Conservation (phyloP, 2,113 vertebrate genomes). For the Indicator indicator region DNA sequence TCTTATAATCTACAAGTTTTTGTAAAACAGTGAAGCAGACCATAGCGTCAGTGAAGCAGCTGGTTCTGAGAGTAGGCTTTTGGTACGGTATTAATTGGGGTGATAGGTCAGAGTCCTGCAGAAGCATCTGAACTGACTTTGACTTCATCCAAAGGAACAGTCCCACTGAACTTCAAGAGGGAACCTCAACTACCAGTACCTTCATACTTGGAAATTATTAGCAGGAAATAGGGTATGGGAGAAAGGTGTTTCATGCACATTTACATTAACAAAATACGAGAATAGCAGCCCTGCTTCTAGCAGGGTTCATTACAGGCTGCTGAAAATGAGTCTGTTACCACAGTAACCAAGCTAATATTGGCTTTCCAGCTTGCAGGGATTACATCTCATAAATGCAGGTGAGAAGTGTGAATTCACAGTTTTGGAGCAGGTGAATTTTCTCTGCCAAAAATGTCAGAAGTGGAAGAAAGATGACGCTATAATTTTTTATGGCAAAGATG, state of each 20-base stretch:
- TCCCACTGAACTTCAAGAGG: not conserved
- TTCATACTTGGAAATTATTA: not conserved
- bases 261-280: slow-evolving; percentile 60
- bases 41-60: not conserved
- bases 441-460: not conserved
- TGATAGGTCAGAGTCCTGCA: not conserved
- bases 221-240: not conserved
- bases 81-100: not conserved
- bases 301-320: slow-evolving; percentile 48
- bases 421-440: not conserved
- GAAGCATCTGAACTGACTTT: not conserved
- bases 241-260: slow-evolving; percentile 42
- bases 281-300: slow-evolving; percentile 46
- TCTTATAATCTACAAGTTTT: not conserved
- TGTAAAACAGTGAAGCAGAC: not conserved
- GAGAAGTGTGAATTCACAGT: slow-evolving; percentile 25
- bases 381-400: slow-evolving; percentile 52
- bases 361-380: slow-evolving; percentile 37
- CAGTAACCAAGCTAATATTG: slow-evolving; percentile 65
- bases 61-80: not conserved
- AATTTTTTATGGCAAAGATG: not conserved
- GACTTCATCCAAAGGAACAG: not conserved
- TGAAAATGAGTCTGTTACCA: slow-evolving; percentile 67
- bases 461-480: not conserved
- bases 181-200: not conserved